Conservation (phyloP, 2,797 vertebrate species). For the Bryconaethiops microstoma region DNA sequence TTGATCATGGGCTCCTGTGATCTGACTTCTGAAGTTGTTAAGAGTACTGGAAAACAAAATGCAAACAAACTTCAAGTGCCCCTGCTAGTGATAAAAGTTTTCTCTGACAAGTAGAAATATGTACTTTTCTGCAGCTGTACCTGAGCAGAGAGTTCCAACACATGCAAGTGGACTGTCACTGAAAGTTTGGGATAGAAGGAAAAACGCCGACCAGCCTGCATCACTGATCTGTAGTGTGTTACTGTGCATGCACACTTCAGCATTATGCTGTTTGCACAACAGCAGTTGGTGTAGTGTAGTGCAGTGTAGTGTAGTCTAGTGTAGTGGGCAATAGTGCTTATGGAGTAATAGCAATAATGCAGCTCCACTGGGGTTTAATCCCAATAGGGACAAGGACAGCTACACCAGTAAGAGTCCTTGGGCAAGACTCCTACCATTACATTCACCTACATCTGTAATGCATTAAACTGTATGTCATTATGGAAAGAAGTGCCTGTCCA, state of each 20-base stretch:
- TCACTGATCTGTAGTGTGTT: neutral
- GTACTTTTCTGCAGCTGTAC: constrained; percentile 68
- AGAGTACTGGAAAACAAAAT: constrained; percentile 87
- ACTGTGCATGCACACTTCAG: too few relatives aligned
- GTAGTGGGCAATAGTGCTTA: too few relatives aligned
- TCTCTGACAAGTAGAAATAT: constrained; percentile 78
- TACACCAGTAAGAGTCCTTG: too few relatives aligned
- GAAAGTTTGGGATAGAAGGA: neutral
- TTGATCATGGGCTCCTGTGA: constrained; percentile 87
- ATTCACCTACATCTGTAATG: too few relatives aligned
- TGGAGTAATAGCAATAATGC: too few relatives aligned
- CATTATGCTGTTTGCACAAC: neutral
- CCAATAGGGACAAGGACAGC: too few relatives aligned
- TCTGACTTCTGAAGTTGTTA: constrained; percentile 89
- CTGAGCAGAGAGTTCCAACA: constrained; percentile 69
- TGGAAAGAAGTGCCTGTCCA: too few relatives aligned
- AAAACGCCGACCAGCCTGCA: neutral
- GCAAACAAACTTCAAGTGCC: constrained; percentile 88
- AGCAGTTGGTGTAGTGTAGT: too few relatives aligned
- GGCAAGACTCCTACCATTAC: too few relatives aligned
- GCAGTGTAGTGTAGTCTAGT: too few relatives aligned
- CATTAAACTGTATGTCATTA: too few relatives aligned
- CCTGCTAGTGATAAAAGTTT: constrained; percentile 85
- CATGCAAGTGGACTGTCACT: constrained; percentile 70
- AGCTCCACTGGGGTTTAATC: too few relatives aligned